Evolutionary conservation across 1,140 invertebrate genomes (phyloP), one percentile per base, ranked within the genome.

Genomic region (Drosophila setifemur): DNA sequence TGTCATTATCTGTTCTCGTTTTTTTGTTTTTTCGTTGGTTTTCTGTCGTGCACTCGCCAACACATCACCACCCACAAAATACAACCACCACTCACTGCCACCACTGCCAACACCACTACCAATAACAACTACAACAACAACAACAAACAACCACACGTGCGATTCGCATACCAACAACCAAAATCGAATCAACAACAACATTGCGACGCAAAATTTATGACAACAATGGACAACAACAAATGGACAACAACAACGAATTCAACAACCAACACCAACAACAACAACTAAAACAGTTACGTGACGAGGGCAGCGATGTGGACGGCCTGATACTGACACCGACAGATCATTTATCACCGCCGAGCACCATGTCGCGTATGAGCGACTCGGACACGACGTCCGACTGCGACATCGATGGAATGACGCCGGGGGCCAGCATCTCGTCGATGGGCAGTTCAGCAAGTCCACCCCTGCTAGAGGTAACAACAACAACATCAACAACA

Each of bases 311-410:
- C 72, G 92, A 93, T 85, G 83, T 89, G 69, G 93, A 93, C 63
- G 89, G 92, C 64, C 89, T 92, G 77, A 91, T 92, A 67, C 91
- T 93, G 90, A 95, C 92, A 68, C 94, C 94, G 55, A 95, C 94
- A 74, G 97, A 98, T 91, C 97, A 98, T 91, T 92, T 98, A 55
- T 98, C 97, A 75, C 97, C 97, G 29, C 96, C 97, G 61, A 96
- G 96, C 64, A 96, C 94, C 12, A 95, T 95, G 52, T 96, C 96
- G 49, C 93, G 96, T 11, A 93, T 97, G 68, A 98, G 97, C 70
- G 97, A 98, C 91, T 97, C 96, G 19, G 96, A 99, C 91, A 96
- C 95, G 12, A 93, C 93, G 60, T 98, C 96, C 72, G 97, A 98
- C 91, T 95, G 96, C 90, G 97, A 98, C 90, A 93, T 96, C 73